Evolutionary conservation across 2,888 invertebrate species (phyloP).

Genomic region (Julus scanicus): DNA sequence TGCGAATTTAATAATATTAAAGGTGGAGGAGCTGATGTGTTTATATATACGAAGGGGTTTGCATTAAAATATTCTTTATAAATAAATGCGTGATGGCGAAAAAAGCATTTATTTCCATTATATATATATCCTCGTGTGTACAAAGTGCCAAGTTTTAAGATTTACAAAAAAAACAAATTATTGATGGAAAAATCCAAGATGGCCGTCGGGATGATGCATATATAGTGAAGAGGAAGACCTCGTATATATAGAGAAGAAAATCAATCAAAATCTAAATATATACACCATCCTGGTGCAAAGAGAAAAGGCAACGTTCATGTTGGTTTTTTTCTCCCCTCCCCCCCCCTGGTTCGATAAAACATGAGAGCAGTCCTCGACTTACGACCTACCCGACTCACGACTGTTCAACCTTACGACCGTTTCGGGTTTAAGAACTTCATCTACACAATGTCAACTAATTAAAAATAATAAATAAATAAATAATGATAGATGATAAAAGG

Average conservation of each 20-base stretch:
- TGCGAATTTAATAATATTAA: slow-evolving; percentile 1
- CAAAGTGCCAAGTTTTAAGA: not conserved
- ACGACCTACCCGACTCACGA: no score
- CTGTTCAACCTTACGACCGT: no score
- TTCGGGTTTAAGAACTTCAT: no score
- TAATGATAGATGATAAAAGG: no score
- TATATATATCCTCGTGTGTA: not conserved
- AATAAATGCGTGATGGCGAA: not conserved
- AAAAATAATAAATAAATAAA: no score
- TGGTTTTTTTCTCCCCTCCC: not conserved
- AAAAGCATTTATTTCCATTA: not conserved
- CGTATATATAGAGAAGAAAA: not conserved
- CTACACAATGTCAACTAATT: no score
- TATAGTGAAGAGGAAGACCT: not conserved
- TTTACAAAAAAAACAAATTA: not conserved
- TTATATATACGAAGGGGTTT: not conserved
- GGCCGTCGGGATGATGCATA: not conserved
- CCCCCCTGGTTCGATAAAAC: no score
- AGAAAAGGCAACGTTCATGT: not conserved
- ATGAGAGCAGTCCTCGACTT: no score
- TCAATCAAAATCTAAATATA: slow-evolving; percentile 31
- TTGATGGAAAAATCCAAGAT: not conserved
- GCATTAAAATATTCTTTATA: not conserved
- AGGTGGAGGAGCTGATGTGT: not conserved
- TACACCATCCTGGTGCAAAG: not conserved